These are phyloP conservation scores for Incurvaria masculella DNA, from an alignment of 2,888 invertebrate genomes.

Conservation along the genomic window DNA sequence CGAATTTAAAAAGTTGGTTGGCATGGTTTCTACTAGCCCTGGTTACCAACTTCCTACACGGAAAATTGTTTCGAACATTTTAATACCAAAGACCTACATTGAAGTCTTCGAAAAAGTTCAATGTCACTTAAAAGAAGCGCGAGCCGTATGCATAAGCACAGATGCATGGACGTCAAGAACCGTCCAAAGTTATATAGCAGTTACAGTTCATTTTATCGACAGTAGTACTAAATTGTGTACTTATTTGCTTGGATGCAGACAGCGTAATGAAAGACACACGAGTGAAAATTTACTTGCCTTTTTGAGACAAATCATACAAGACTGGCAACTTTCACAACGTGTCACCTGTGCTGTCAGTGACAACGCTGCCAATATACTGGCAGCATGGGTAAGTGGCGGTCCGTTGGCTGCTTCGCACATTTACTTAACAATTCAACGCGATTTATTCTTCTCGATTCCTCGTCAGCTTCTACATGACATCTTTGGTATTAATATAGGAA, in stretches of 20 bases:
- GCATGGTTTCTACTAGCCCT: constrained; percentile 15
- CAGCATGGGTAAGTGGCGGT: constrained; percentile 16
- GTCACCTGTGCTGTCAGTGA: constrained; percentile 18
- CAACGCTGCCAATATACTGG: constrained; percentile 21
- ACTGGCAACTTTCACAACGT: constrained; percentile 15
- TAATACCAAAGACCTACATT: constrained; percentile 18
- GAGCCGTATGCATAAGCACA: constrained; percentile 20
- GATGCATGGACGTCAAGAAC: constrained; percentile 23
- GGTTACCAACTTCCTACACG: constrained; percentile 18
- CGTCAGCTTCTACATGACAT: constrained; percentile 12
- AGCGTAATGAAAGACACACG: constrained; percentile 4
- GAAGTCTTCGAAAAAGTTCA: constrained; percentile 12
- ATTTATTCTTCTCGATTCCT: constrained; percentile 9
- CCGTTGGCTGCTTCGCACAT: constrained; percentile 22
- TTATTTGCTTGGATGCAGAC: constrained; percentile 4
- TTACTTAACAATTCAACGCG: constrained; percentile 18
- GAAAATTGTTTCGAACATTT: constrained; percentile 18
- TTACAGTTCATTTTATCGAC: constrained; percentile 21
- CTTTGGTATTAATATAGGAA: constrained; percentile 7
- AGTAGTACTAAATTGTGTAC: constrained; percentile 2
- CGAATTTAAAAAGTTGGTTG: constrained; percentile 18
- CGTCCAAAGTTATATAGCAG: constrained; percentile 21
- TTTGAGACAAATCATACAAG: constrained; percentile 9
- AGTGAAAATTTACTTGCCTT: constrained; percentile 7
- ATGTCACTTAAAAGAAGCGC: constrained; percentile 11